Base-by-base conservation (phyloP, 2,888 invertebrate species). In the Epistrophella euchroma region DNA sequence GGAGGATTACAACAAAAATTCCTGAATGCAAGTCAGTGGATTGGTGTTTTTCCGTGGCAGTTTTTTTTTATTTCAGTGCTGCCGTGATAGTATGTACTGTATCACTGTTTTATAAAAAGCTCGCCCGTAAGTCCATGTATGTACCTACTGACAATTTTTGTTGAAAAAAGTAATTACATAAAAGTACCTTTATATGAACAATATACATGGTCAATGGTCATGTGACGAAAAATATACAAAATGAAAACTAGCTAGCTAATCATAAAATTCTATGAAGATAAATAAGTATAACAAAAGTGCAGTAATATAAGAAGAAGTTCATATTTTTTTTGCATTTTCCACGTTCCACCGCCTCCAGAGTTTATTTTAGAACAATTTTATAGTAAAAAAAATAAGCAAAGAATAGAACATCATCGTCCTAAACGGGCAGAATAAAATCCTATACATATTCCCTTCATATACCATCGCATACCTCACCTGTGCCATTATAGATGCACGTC, bases 291-390 rank as follows among this genome's bases (percentile, higher is more conserved):
- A 50, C 28, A 28, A 45, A 62, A 56, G 77, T 40, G 25, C 19
- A 56, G 64, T 43, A 40, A 11, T 15, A 17, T 45, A 17, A 37
- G 62, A 72, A 73, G 45, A 76, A 72, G 60, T 37, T 25, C 62
- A 56, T 47, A 50, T 47, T 45, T 79, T 50, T 35, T 52, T 73
- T 74, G 35, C 70, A 60, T 68, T 68, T 47, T 37, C 15, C 22
- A 25, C 13, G 2, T 35, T 73, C 5, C 10, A 32, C 15, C 55
- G 15, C 35, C 22, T 19, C 19, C 35, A 13, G 15, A 43, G 66
- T 43, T 10, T 66, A 9, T 68, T 43, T 43, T 60, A 55, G 32
- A 68, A 62, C 43, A 68, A 60, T 74, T 80, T 58, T 40, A 32
- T 11, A 32, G 66, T 22, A 28, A 13, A 37, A 13, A 37, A 25